Evolutionary conservation across 2,888 invertebrate species (phyloP), one percentile per base, ranked within the genome.

Genomic region (Cryptus armator): DNA sequence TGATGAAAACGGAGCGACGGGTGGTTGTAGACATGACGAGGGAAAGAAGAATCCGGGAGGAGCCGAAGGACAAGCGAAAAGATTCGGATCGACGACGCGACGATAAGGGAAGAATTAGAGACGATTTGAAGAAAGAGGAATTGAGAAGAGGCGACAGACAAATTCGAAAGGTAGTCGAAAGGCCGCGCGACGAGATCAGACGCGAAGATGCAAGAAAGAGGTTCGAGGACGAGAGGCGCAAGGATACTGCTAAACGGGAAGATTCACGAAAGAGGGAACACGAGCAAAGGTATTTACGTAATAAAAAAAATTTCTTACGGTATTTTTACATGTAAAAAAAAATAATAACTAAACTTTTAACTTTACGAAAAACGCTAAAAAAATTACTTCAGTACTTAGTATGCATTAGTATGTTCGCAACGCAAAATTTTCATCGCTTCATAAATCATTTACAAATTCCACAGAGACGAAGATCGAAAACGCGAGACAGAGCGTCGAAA

Each of bases 121-220:
- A 92, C 16, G 92, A 91, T 80, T 14, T 56, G 37, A 87, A 85
- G 14, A 89, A 90, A 51, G 90, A 89, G 66, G 93, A 91, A 9
- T 89, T 90, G 79, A 85, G 85, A 92, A 94, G 95, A 92, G 94
- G 95, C 89, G 93, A 95, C 89, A 91, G 94, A 93, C 85, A 93
- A 92, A 48, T 94, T 92, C 78, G 89, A 29, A 86, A 88, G 72
- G 93, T 94, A 24, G 77, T 80, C 12, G 85, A 85, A 56, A 80
- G 85, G 68, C 76, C 85, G 19, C 85, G 85, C 7, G 94, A 91
- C 72, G 91, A 94, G 80, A 91, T 91, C 89, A 95, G 93, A 92
- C 94, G 91, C 89, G 95, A 90, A 90, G 94, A 91, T 89, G 82
- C 78, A 44, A 88, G 88, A 66, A 92, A 88, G 80, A 91, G 91